Conservation (phyloP, 2,113 vertebrate genomes). For the Taurulus bubalis region DNA sequence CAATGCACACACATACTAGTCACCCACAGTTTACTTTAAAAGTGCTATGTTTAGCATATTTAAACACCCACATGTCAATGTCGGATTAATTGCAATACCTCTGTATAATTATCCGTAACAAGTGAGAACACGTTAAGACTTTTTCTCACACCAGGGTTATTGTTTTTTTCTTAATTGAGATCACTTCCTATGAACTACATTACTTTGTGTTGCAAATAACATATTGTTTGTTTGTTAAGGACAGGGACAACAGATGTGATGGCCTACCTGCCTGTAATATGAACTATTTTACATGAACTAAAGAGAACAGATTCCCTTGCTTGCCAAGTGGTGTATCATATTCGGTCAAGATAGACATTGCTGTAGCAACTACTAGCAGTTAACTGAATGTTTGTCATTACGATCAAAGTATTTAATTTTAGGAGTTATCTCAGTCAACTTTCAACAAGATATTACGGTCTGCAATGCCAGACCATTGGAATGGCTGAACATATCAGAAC, state of each 20-base stretch:
- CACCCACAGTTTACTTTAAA: slow-evolving; percentile 6
- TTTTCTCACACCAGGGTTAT: slow-evolving; percentile 17
- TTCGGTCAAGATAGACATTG: not conserved
- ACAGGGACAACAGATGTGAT: not conserved
- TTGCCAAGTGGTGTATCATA: not conserved
- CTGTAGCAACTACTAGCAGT: not conserved
- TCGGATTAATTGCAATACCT: slow-evolving; percentile 42
- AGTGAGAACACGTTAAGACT: slow-evolving; percentile 43
- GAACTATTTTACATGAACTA: not conserved
- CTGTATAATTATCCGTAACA: slow-evolving; percentile 37
- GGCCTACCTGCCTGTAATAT: slow-evolving; percentile 1
- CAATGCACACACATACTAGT: not conserved
- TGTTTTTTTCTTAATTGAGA: slow-evolving; percentile 46
- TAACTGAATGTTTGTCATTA: not conserved
- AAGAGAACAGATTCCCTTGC: not conserved
- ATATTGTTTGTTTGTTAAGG: slow-evolving; percentile 17
- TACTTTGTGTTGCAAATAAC: slow-evolving; percentile 15
- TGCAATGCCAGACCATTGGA: not conserved
- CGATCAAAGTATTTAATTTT: not conserved
- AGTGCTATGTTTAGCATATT: slow-evolving; percentile 39
- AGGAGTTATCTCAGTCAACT: not conserved
- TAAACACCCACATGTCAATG: slow-evolving; percentile 36
- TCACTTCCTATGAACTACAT: slow-evolving; percentile 6
- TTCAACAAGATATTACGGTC: not conserved
- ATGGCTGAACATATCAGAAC: not conserved